Conservation (phyloP, 1,140 invertebrate genomes). For the Oncopodura yosiiana region DNA sequence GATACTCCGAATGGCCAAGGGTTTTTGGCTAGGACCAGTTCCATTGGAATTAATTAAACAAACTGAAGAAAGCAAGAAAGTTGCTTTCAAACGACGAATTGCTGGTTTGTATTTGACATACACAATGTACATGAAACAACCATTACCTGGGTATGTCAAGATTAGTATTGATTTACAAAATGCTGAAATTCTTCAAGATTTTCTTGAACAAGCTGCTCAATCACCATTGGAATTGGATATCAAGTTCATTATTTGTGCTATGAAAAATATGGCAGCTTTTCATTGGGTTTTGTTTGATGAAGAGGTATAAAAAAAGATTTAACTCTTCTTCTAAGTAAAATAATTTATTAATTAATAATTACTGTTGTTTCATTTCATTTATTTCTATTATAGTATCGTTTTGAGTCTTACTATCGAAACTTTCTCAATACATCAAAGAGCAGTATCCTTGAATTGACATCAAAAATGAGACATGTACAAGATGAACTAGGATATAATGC, state of each 20-base stretch:
- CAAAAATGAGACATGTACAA: constrained; percentile 7
- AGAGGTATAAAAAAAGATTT: neutral
- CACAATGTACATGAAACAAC: constrained; percentile 14
- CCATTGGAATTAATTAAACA: too few species aligned
- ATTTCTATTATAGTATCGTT: too few species aligned
- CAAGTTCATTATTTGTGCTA: neutral
- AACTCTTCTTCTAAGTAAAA: neutral
- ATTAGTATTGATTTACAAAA: constrained; percentile 4
- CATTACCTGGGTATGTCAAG: neutral
- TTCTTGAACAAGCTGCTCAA: neutral
- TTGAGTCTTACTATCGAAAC: neutral
- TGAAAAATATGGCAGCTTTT: neutral
- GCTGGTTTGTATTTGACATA: constrained; percentile 13
- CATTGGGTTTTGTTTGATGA: neutral
- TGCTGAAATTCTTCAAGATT: neutral
- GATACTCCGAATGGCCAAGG: too few species aligned
- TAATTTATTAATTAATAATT: too few species aligned
- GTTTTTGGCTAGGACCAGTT: too few species aligned
- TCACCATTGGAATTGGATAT: neutral
- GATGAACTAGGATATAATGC: neutral
- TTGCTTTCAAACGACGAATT: constrained; percentile 3
- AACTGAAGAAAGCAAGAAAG: too few species aligned
- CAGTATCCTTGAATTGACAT: neutral
- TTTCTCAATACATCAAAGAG: constrained; percentile 1
- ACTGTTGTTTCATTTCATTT: too few species aligned